Evolutionary conservation across 2,113 vertebrate species (phyloP).

Genomic region (Gnathonemus echidnorhynchus): DNA sequence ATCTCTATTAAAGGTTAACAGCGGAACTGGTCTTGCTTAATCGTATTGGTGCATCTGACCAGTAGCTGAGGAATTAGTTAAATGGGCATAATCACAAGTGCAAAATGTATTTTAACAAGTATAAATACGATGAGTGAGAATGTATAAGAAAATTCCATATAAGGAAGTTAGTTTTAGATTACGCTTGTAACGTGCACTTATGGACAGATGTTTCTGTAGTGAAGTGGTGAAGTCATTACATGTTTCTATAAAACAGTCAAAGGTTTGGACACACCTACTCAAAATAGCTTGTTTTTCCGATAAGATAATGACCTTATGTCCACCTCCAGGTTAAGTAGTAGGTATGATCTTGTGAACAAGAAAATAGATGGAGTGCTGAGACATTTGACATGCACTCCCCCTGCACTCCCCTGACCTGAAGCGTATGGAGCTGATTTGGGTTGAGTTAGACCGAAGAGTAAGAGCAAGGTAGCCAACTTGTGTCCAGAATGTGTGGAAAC

Average conservation of each 20-base stretch:
- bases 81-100: background rate
- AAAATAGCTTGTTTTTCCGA: background rate
- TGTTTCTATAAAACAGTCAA: background rate
- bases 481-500: background rate
- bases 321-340: background rate
- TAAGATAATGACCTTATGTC: background rate
- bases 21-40: background rate
- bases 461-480: background rate
- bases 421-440: background rate
- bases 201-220: background rate
- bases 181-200: background rate
- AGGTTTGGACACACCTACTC: background rate
- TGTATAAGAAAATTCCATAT: background rate
- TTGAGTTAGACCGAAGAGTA: background rate
- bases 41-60: background rate
- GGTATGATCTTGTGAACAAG: background rate
- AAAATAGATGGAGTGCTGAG: background rate
- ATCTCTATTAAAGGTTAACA: background rate
- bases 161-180: background rate
- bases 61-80: background rate
- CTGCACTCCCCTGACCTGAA: background rate
- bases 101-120: background rate
- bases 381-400: background rate
- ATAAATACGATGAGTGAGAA: background rate
- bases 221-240: background rate